phyloP scores from a whole-genome alignment of 2,888 invertebrate genomes.

The Dicycla oo region DNA sequence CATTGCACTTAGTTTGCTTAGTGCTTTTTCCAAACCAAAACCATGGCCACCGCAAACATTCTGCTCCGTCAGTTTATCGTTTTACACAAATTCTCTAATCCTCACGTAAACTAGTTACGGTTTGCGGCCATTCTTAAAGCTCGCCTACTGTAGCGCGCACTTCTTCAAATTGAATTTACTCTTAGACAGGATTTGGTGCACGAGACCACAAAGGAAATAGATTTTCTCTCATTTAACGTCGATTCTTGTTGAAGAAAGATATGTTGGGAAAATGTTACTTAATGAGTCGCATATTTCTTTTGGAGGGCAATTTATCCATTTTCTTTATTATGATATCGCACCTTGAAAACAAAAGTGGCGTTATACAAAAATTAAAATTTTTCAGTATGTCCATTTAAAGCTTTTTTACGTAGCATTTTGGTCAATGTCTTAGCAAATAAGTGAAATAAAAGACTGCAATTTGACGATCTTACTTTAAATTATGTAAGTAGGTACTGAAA shows the following conservation, averaged over 20 bases:
- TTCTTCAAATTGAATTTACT: slow-evolving; percentile 78
- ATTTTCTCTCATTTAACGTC: slow-evolving; percentile 57
- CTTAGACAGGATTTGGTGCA: slow-evolving; percentile 67
- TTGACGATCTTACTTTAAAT: no score
- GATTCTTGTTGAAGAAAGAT: slow-evolving; percentile 28
- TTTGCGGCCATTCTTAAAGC: slow-evolving; percentile 67
- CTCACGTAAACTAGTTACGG: slow-evolving; percentile 69
- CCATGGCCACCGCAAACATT: not conserved
- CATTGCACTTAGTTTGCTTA: not conserved
- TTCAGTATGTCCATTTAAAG: no score
- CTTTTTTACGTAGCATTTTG: no score
- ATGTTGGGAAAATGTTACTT: not conserved
- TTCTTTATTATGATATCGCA: not conserved
- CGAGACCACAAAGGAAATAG: slow-evolving; percentile 66
- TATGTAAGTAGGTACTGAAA: no score
- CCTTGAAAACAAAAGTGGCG: no score
- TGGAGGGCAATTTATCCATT: not conserved
- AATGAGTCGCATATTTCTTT: slow-evolving; percentile 1
- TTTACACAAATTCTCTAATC: slow-evolving; percentile 60
- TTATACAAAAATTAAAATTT: no score
- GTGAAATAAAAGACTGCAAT: no score
- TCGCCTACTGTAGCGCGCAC: slow-evolving; percentile 64
- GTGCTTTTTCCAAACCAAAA: not conserved
- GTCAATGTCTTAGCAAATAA: no score
- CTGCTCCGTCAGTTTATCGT: slow-evolving; percentile 24